Evolutionary conservation across 1,140 invertebrate genomes (phyloP).

Genomic region (Drosophila auraria): DNA sequence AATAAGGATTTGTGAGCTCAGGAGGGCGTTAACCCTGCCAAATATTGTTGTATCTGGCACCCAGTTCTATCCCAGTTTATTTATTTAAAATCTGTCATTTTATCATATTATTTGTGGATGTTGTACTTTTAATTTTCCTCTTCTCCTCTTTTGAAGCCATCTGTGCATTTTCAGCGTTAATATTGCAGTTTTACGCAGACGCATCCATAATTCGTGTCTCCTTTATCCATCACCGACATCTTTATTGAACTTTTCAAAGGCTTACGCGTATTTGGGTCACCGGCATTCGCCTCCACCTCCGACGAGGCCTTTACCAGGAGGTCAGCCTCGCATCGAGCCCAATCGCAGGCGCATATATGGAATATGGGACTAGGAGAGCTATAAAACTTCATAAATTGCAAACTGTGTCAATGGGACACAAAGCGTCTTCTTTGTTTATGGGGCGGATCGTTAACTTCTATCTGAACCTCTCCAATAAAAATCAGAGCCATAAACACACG

Average conservation of each 20-base stretch:
- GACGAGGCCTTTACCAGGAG: slow-evolving; percentile 20
- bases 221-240: background rate
- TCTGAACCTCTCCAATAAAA: slow-evolving; percentile 55
- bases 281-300: slow-evolving; percentile 2
- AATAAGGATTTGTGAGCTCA: background rate
- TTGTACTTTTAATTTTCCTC: no score
- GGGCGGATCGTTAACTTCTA: slow-evolving; percentile 13
- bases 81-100: background rate
- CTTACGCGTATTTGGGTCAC: slow-evolving; percentile 49
- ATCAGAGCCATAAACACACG: slow-evolving; percentile 48
- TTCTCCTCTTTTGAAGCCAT: background rate
- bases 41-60: background rate
- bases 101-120: background rate
- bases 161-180: background rate
- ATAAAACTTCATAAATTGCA: slow-evolving; percentile 59
- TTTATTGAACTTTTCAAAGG: slow-evolving; percentile 34
- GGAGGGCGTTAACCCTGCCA: background rate
- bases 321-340: slow-evolving; percentile 37
- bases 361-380: slow-evolving; percentile 17
- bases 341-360: slow-evolving; percentile 14
- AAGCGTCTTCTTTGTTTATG: slow-evolving; percentile 47
- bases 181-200: background rate
- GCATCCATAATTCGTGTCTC: background rate
- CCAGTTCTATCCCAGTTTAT: no score
- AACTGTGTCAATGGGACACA: slow-evolving; percentile 56